phyloP scores from a whole-genome alignment of 2,797 vertebrate genomes.

The Argya squamiceps region DNA sequence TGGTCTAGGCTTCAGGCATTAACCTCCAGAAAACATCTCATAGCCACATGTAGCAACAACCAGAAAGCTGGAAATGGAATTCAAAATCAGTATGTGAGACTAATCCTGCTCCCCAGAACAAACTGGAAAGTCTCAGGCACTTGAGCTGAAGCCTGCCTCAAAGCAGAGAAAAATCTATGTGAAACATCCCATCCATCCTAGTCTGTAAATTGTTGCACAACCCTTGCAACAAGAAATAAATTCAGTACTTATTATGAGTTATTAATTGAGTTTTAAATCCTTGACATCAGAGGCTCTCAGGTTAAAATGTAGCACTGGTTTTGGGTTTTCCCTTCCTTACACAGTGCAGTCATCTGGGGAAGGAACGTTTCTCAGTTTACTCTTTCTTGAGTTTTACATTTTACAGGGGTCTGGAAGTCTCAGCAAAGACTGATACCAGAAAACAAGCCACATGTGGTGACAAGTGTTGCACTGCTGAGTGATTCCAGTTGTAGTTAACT shows the following conservation, averaged over 20 bases:
- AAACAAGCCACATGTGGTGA: background rate
- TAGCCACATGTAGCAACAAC: background rate
- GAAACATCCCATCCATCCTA: background rate
- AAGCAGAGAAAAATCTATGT: background rate
- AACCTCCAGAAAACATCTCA: background rate
- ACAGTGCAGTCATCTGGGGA: background rate
- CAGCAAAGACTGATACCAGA: background rate
- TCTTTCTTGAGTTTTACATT: background rate
- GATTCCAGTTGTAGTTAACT: background rate
- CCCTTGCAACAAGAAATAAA: background rate
- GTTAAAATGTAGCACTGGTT: background rate
- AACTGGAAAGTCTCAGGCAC: background rate
- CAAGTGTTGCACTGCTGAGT: background rate
- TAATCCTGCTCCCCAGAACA: background rate
- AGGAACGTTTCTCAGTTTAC: background rate
- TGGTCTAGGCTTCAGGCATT: background rate
- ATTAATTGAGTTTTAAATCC: background rate
- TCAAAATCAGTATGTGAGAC: background rate
- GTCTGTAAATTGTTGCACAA: background rate
- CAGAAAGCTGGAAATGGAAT: slow-evolving; percentile 1
- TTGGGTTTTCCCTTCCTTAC: background rate
- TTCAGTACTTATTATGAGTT: background rate
- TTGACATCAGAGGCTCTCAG: background rate
- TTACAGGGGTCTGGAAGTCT: background rate
- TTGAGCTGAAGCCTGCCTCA: background rate